These are phyloP conservation scores for Nephila pilipes DNA, from an alignment of 1,140 invertebrate species.

Conservation along the genomic window DNA sequence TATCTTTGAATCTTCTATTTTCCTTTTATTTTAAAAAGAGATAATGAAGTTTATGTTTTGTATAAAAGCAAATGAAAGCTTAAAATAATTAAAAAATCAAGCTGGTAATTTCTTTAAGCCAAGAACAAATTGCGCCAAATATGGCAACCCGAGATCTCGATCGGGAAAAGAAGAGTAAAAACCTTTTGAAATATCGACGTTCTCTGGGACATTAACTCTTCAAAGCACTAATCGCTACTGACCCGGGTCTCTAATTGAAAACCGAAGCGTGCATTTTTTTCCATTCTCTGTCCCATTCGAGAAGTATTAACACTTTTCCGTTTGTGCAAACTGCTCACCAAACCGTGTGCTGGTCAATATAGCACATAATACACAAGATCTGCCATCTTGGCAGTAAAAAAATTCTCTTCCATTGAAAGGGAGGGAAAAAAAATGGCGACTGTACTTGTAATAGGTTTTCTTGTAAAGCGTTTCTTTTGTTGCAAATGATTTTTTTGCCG, in stretches of 20 bases:
- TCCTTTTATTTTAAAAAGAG: too few species aligned
- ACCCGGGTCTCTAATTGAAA: slow-evolving; percentile 66
- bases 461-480: slow-evolving; percentile 71
- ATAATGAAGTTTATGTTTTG: too few species aligned
- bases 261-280: slow-evolving; percentile 44
- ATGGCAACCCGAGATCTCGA: neutral
- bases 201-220: slow-evolving; percentile 70
- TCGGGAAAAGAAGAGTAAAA: slow-evolving; percentile 12
- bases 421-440: neutral
- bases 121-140: slow-evolving; percentile 33
- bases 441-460: slow-evolving; percentile 59
- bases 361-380: slow-evolving; percentile 70
- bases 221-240: slow-evolving; percentile 61
- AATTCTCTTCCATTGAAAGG: neutral
- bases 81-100: too few species aligned
- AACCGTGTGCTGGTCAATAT: slow-evolving; percentile 73
- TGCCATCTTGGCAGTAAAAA: slow-evolving; percentile 41
- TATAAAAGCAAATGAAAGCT: too few species aligned
- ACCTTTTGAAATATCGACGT: slow-evolving; percentile 68
- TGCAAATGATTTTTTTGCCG: slow-evolving; percentile 16
- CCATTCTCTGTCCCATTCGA: neutral
- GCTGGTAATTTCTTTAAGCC: neutral
- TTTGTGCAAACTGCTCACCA: slow-evolving; percentile 46
- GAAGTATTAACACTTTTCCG: slow-evolving; percentile 54
- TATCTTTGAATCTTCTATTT: too few species aligned